Evolutionary conservation across 2,797 vertebrate genomes (phyloP).

Genomic region (Xiphorhynchus erythropygius): DNA sequence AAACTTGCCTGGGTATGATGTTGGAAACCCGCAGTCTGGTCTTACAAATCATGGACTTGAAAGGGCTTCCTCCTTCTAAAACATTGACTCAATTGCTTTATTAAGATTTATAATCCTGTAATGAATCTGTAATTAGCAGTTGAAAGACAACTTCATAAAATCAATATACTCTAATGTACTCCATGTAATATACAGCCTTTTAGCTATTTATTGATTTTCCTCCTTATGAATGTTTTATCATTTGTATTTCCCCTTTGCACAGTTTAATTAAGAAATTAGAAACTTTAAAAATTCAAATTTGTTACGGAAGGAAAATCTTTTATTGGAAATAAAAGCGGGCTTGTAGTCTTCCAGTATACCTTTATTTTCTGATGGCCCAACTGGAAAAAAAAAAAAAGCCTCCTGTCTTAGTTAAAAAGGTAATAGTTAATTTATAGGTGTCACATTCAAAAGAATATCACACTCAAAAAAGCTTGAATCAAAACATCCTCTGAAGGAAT

Average conservation of each 20-base stretch:
- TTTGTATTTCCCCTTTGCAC: not conserved
- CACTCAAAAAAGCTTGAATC: not conserved
- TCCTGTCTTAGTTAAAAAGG: not conserved
- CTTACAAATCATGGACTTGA: not conserved
- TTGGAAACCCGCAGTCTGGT: not conserved
- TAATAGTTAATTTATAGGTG: not conserved
- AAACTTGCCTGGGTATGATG: not conserved
- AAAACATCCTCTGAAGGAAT: not conserved
- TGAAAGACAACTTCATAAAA: conserved; percentile 36
- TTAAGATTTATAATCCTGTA: conserved; percentile 16
- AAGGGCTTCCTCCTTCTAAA: not conserved
- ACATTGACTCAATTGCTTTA: not conserved
- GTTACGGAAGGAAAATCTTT: not conserved
- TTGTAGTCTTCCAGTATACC: not conserved
- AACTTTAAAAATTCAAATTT: not conserved
- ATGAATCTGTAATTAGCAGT: conserved; percentile 24
- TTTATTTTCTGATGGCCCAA: not conserved
- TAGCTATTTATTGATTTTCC: conserved; percentile 11
- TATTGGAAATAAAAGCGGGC: not conserved
- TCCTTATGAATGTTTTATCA: conserved; percentile 7
- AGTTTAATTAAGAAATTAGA: not conserved
- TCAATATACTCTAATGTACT: not conserved
- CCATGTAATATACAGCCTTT: not conserved
- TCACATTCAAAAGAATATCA: not conserved
- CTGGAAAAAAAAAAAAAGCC: not conserved